Base-by-base conservation (phyloP, 53 echinoderm and acorn worm genomes). In the Arbacia lixula region DNA sequence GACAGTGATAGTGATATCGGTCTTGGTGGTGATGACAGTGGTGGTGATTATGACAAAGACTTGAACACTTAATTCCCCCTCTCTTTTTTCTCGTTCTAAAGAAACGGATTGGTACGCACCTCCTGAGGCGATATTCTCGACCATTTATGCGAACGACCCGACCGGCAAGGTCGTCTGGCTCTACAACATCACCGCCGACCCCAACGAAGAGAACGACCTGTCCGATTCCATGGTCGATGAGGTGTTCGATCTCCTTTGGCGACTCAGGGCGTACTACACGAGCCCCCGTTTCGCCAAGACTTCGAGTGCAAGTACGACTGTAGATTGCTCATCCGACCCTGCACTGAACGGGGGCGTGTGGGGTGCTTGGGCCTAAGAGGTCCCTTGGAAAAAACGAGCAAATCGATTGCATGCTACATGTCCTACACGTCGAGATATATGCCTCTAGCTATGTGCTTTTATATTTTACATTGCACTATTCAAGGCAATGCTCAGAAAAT, bases 181-280 rank as follows among this genome's bases (percentile, higher is more conserved):
- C 19, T 87, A 37, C 69, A 87, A 87, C 87, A 87, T 87, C 68
- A 76, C 87, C 5, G 64, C 80, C 2, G 87, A 87, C 66, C 87
- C 87, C 9, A 53, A 22, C 10, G 87, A 87, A 34, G 9, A 53
- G 41, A 80, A 35, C 32, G 80, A 87, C 34, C 79, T 87, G 53
- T 78, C 79, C 27, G 79, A 58, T n/a, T 38, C 79, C 39, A 25
- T 60, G 79, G 60, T 14, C 1, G 60, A 53, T 56, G 42, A 16
- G 40, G 52, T 52, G 6, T 10, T 12, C 22, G 64, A 67, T 42
- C 63, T 60, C 34, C 76, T 76, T 2, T 36, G 51, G 11, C 79
- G 58, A 24, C 79, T 78, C 60, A 11, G 27, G 4, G 24, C 42
- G 6, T 71, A 85, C 85, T 54, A 85, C 56, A 49, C 25, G 0